A percentile compares a stretch with the other conserved stretches of the same genome.
Evolutionary conservation across 2,797 vertebrate species (phyloP).

Genomic region (Alca torda): DNA sequence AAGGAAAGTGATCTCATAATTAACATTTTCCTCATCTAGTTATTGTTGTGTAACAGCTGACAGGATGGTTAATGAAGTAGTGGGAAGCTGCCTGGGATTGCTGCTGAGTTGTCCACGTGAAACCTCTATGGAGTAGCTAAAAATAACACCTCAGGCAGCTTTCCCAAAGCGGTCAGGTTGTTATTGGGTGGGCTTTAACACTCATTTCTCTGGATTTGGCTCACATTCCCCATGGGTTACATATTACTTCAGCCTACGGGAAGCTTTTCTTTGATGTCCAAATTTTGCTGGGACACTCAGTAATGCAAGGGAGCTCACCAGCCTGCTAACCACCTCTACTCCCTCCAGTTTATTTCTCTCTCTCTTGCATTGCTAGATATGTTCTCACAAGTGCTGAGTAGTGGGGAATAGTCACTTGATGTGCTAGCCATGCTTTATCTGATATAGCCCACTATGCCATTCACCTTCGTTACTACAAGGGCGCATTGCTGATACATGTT

Average conservation of each 20-base stretch:
- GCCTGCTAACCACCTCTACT: background rate
- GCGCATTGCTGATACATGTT: accelerated
- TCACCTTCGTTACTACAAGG: background rate
- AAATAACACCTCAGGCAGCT: background rate
- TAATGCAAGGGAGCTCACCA: background rate
- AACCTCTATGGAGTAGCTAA: background rate
- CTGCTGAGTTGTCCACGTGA: background rate
- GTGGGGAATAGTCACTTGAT: background rate
- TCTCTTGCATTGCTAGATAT: background rate
- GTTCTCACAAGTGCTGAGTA: background rate
- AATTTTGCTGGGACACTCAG: background rate
- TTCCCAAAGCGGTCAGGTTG: background rate
- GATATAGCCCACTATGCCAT: background rate
- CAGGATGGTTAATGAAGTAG: too few species aligned
- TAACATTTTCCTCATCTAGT: background rate
- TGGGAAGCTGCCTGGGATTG: background rate
- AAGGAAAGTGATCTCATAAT: background rate
- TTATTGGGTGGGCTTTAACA: background rate
- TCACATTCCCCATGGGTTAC: background rate
- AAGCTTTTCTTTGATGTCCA: background rate
- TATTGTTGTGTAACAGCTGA: background rate
- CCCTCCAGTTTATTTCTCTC: background rate
- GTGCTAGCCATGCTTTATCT: background rate
- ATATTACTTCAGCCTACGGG: background rate
- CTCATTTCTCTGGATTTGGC: background rate